A percentile compares a stretch with the other conserved stretches of the same genome.
Evolutionary conservation across 2,888 invertebrate species (phyloP).

Genomic region (Acanthococcus lagerstroemiae): DNA sequence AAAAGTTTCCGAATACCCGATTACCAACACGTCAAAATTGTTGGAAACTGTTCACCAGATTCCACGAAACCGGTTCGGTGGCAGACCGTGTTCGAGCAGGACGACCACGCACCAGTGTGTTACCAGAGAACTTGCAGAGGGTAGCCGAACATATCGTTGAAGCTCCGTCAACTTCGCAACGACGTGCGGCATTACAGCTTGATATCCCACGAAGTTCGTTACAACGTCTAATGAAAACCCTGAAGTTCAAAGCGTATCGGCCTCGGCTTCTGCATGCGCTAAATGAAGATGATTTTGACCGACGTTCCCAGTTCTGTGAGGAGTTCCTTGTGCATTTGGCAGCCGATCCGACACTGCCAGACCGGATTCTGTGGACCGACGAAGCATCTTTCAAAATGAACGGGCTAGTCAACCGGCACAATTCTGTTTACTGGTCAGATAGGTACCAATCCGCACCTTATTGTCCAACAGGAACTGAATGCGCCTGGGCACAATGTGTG

Average conservation of each 20-base stretch:
- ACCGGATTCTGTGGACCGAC: no score
- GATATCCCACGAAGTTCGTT: neutral
- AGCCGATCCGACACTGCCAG: no score
- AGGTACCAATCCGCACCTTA: no score
- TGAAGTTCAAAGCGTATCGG: constrained; percentile 1
- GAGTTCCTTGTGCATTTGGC: no score
- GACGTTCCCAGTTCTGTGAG: no score
- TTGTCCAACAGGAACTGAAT: constrained; percentile 34
- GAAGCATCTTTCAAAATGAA: no score
- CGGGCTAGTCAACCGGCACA: no score
- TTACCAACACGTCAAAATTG: neutral
- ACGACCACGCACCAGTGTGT: neutral
- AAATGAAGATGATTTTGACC: no score
- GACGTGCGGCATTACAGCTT: neutral
- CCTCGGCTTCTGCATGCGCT: no score
- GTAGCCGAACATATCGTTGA: neutral
- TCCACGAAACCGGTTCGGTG: neutral
- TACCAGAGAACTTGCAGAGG: neutral
- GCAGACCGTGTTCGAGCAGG: neutral
- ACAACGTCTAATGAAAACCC: neutral
- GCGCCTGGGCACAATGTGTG: constrained; percentile 35
- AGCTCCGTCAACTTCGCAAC: neutral
- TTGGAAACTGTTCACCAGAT: neutral
- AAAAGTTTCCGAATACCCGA: neutral
- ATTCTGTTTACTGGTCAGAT: no score